Conservation (phyloP, 2,888 invertebrate species). For the Lobophora halterata region DNA sequence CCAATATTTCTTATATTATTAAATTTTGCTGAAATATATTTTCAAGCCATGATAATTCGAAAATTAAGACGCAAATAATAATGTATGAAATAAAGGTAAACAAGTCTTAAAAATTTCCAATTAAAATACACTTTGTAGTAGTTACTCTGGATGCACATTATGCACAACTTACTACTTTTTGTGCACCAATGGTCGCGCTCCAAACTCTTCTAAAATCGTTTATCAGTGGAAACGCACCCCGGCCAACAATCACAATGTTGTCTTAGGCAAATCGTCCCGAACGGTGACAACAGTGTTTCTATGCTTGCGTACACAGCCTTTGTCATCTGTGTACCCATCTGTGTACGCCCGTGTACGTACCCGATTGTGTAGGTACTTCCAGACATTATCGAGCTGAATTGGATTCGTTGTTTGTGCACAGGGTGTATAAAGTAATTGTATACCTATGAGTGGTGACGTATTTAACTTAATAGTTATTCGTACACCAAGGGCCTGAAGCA, state of each 20-base stretch:
- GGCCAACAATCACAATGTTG: constrained; percentile 44
- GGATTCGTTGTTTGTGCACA: constrained; percentile 15
- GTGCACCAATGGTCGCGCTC: no score
- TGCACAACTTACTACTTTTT: no score
- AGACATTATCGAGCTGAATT: constrained; percentile 20
- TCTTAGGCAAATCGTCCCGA: constrained; percentile 58
- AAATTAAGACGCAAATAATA: no score
- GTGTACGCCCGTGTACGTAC: constrained; percentile 15
- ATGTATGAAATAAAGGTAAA: no score
- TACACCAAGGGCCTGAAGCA: no score
- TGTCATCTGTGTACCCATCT: constrained; percentile 15
- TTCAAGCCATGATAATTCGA: no score
- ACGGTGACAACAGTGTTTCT: constrained; percentile 42
- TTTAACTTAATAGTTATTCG: neutral
- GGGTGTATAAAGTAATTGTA: constrained; percentile 13
- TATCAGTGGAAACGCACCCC: constrained; percentile 24
- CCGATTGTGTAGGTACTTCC: constrained; percentile 5
- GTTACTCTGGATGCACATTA: no score
- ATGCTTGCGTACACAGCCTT: constrained; percentile 29
- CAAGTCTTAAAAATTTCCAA: no score
- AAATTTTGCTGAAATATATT: no score
- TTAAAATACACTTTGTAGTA: no score
- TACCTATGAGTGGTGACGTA: constrained; percentile 2
- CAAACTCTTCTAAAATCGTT: neutral
- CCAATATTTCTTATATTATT: no score